A percentile compares a stretch with the other conserved stretches of the same genome.
Evolutionary conservation across 2,888 invertebrate genomes (phyloP).

Genomic region (Pristionchus exspectatus): DNA sequence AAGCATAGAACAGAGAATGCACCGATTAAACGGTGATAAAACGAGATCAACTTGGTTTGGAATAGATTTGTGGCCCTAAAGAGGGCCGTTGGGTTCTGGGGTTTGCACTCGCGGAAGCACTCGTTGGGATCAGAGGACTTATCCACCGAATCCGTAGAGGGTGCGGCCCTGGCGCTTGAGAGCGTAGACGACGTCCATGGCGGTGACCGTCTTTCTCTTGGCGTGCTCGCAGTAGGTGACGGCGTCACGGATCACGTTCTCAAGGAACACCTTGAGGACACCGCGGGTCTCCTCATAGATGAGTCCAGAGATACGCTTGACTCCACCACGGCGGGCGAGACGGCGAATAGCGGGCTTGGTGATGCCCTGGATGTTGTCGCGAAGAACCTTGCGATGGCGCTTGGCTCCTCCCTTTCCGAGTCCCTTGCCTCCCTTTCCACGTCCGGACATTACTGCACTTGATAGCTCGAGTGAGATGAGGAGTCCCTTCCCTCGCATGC

Average conservation of each 20-base stretch:
- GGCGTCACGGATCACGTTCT: conserved; percentile 88
- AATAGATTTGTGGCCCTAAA: conserved; percentile 69
- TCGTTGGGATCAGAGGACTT: conserved; percentile 52
- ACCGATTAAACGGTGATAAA: too few species aligned
- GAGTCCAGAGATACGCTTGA: conserved; percentile 77
- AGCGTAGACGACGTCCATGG: conserved; percentile 91
- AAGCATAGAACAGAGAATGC: too few species aligned
- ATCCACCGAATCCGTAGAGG: conserved; percentile 84
- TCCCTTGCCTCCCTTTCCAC: conserved; percentile 88
- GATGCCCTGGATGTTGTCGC: conserved; percentile 72
- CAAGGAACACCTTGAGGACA: conserved; percentile 65
- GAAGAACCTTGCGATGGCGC: conserved; percentile 84
- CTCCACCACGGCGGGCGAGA: conserved; percentile 81
- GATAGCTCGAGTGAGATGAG: neutral
- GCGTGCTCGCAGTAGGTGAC: conserved; percentile 91
- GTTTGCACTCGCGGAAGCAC: too few species aligned
- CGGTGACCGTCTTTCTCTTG: conserved; percentile 89
- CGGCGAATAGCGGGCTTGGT: conserved; percentile 79
- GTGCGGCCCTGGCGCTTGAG: conserved; percentile 89
- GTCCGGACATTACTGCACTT: conserved; percentile 85
- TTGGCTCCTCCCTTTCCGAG: conserved; percentile 89
- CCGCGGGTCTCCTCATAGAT: conserved; percentile 69
- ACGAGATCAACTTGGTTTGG: conserved; percentile 45
- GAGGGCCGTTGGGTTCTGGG: conserved; percentile 71
- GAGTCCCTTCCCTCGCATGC: too few species aligned